These are phyloP conservation scores for Austrofundulus limnaeus DNA, from an alignment of 2,113 vertebrate species.

Conservation along the genomic window DNA sequence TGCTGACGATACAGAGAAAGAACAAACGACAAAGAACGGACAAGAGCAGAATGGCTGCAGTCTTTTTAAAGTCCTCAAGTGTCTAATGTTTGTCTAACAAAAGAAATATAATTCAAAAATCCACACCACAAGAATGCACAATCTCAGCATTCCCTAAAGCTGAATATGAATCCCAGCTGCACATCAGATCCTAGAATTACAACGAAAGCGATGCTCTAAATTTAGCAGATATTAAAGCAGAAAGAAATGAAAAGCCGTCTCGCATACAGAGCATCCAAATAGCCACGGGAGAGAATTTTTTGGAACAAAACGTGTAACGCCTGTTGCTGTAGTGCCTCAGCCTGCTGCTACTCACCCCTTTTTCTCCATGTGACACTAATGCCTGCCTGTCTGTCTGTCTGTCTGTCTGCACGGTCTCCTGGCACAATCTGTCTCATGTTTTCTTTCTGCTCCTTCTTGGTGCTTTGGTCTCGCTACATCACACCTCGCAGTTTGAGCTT, in stretches of 20 bases:
- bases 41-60: neutral
- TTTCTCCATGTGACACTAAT: conserved; percentile 58
- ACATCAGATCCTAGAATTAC: conserved; percentile 28
- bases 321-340: conserved; percentile 64
- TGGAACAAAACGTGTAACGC: conserved; percentile 66
- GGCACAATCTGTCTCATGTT: conserved; percentile 55
- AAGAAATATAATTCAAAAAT: conserved; percentile 22
- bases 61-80: neutral
- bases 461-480: conserved; percentile 51
- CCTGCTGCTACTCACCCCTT: conserved; percentile 55
- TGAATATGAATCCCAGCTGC: conserved; percentile 31
- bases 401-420: conserved; percentile 40
- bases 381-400: conserved; percentile 36
- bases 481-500: conserved; percentile 53
- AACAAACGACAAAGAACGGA: conserved; percentile 20
- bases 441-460: conserved; percentile 45
- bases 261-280: conserved; percentile 24
- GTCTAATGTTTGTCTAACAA: neutral
- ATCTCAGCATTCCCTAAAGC: conserved; percentile 14
- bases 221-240: conserved; percentile 13
- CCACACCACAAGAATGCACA: conserved; percentile 9
- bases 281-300: conserved; percentile 49
- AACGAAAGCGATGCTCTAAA: conserved; percentile 2
- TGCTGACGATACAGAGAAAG: conserved; percentile 33
- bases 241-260: neutral